Percentiles rank a stretch among this genome's conserved stretches.
Conservation (phyloP, 2,113 vertebrate genomes). For the Forbesichthys papilliferus region DNA sequence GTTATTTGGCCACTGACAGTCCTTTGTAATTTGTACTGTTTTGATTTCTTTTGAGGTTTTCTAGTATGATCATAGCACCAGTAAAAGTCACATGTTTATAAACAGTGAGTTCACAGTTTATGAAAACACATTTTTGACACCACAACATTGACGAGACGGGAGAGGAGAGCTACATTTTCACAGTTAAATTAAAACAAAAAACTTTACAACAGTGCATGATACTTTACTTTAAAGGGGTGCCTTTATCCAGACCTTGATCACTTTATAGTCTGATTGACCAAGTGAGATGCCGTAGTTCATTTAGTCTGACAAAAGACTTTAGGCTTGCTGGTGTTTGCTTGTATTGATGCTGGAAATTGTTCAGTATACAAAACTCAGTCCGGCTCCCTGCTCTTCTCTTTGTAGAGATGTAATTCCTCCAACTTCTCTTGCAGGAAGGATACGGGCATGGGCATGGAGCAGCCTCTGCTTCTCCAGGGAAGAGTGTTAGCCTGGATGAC, state of each 20-base stretch:
- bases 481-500: conserved; percentile 49
- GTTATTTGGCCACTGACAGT: no score
- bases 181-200: conserved; percentile 14
- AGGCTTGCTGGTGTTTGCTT: neutral
- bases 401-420: conserved; percentile 76
- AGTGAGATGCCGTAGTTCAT: conserved; percentile 28
- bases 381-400: conserved; percentile 75
- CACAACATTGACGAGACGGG: neutral
- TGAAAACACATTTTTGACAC: conserved; percentile 17
- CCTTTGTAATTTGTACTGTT: neutral
- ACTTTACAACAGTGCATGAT: conserved; percentile 26
- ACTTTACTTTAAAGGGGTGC: conserved; percentile 18
- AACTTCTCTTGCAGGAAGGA: conserved; percentile 75
- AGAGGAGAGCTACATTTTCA: neutral
- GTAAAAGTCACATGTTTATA: conserved; percentile 40
- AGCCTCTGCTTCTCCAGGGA: conserved; percentile 51
- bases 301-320: conserved; percentile 7
- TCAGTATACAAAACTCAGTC: conserved; percentile 58
- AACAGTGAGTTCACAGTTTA: conserved; percentile 33
- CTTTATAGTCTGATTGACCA: neutral
- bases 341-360: neutral
- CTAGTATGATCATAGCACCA: conserved; percentile 54
- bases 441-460: conserved; percentile 69
- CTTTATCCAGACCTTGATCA: conserved; percentile 2
- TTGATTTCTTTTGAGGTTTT: neutral